A percentile compares a stretch with the other conserved stretches of the same genome.
phyloP scores from a whole-genome alignment of 2,113 vertebrate genomes.

The Nerophis lumbriciformis region DNA sequence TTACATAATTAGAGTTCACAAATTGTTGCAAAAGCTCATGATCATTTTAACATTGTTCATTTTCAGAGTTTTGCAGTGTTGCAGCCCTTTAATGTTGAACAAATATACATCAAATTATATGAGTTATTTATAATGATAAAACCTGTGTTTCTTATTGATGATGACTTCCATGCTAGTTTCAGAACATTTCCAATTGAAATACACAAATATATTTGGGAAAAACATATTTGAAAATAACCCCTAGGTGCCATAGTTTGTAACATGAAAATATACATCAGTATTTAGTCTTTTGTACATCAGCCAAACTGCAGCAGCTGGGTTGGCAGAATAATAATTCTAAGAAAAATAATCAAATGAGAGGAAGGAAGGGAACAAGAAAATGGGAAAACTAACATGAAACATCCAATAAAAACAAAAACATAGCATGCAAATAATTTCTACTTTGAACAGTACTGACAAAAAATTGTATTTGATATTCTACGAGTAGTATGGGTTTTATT shows the following conservation, averaged over 20 bases:
- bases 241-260: slow-evolving; percentile 97
- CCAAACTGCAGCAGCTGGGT: slow-evolving; percentile 75
- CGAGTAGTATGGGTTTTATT: slow-evolving; percentile 58
- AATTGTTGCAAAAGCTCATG: too few relatives aligned
- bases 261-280: slow-evolving; percentile 99
- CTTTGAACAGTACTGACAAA: slow-evolving; percentile 68
- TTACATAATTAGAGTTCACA: too few relatives aligned
- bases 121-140: too few relatives aligned
- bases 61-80: too few relatives aligned
- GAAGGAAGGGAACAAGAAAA: slow-evolving; percentile 43
- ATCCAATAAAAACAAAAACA: slow-evolving; percentile 56
- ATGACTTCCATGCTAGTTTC: too few relatives aligned
- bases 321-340: slow-evolving; percentile 71
- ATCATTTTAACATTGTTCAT: too few relatives aligned
- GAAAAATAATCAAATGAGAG: slow-evolving; percentile 50
- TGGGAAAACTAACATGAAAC: slow-evolving; percentile 45
- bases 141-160: too few relatives aligned
- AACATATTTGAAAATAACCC: slow-evolving; percentile 97
- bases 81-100: too few relatives aligned
- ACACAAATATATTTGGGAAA: slow-evolving; percentile 79
- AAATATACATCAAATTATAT: too few relatives aligned
- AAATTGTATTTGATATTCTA: slow-evolving; percentile 48
- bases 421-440: slow-evolving; percentile 83
- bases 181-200: slow-evolving; percentile 29
- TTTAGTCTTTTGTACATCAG: slow-evolving; percentile 94